Evolutionary conservation across 2,888 invertebrate genomes (phyloP), one percentile per base, ranked within the genome.

Genomic region (Hetaerina titia): DNA sequence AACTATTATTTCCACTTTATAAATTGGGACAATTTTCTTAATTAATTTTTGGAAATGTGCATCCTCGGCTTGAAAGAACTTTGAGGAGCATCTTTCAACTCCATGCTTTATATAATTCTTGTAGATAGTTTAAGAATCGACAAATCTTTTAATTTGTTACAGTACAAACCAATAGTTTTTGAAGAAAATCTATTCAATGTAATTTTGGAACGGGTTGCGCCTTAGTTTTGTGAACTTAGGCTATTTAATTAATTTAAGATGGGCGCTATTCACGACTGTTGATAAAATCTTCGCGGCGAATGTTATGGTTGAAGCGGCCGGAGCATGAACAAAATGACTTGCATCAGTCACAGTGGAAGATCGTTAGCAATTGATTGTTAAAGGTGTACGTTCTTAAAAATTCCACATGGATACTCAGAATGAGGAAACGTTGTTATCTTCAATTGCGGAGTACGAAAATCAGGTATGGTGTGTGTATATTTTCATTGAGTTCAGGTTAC

Each of bases 391-490:
- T 9, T n/a, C 31, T 63, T 31, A n/a, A 22, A 31, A 1, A 45
- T 45, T n/a, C 9, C 22, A 13, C 6, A 92, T 92, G 92, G 92
- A 92, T 69, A 57, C 31, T 56, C 92, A 92, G 19, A 92, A 56
- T 69, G 92, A 92, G 56, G 92, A 92, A 92, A 92, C 69, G 11
- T 69, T 92, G 45, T 9, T 56, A 57, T 64, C 56, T n/a, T 92
- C 92, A 13, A 74, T 92, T 69, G 56, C 92, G 25, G 92, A 92
- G 56, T 92, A 92, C 63, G 92, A 92, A 92, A 92, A 57, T 56
- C 92, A 92, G 69, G 92, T 92, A 69, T 31, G 19, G 19, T 57
- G 25, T 56, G 69, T 22, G 7, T 22, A 60, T 25, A 13, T n/a
- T 74, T 19, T 22, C n/a, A n/a, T n/a, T 56, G 2, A 19, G 22